Percentiles rank a stretch among this genome's conserved stretches.
Evolutionary conservation across 1,140 invertebrate genomes (phyloP).

Genomic region (Grapholita molesta): DNA sequence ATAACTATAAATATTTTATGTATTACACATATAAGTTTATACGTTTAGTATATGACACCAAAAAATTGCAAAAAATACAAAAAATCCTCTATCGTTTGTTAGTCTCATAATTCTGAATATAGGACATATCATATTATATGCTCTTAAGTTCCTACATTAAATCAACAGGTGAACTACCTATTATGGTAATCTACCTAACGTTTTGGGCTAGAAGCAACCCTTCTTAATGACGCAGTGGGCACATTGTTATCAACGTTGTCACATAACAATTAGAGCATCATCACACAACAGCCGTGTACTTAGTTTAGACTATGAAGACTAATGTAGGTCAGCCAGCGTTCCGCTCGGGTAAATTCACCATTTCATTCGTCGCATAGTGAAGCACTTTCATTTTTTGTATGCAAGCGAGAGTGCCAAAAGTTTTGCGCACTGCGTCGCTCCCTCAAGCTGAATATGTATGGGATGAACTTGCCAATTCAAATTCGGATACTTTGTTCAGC

Average conservation of each 20-base stretch:
- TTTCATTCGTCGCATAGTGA: slow-evolving; percentile 34
- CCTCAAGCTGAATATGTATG: slow-evolving; percentile 71
- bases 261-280: neutral
- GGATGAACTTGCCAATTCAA: slow-evolving; percentile 67
- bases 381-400: slow-evolving; percentile 74
- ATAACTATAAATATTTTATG: no score
- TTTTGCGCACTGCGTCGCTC: slow-evolving; percentile 74
- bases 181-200: neutral
- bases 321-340: slow-evolving; percentile 47
- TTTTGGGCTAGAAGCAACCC: neutral
- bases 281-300: neutral
- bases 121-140: no score
- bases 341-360: slow-evolving; percentile 41
- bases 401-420: slow-evolving; percentile 74
- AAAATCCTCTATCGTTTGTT: no score
- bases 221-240: neutral
- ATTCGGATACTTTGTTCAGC: slow-evolving; percentile 59
- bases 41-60: no score
- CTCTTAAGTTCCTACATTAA: neutral
- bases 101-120: no score
- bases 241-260: neutral
- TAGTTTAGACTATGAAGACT: slow-evolving; percentile 19
- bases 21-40: no score
- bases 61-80: no score
- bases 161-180: neutral